Base-by-base conservation (phyloP, 2,888 invertebrate genomes). In the Macrophya alboannulata region DNA sequence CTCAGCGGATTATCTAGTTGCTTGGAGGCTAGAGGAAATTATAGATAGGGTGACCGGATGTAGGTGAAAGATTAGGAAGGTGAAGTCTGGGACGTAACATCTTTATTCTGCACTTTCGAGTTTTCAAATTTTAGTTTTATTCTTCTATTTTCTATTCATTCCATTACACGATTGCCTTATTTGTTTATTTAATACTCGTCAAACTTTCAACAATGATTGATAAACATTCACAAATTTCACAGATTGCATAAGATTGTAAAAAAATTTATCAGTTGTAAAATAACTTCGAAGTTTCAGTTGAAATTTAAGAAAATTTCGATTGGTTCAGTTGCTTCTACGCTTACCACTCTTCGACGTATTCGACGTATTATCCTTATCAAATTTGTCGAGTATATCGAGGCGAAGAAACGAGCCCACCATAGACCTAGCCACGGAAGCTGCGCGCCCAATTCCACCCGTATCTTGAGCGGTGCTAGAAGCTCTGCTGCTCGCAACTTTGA, bases 401-500 rank as follows among this genome's bases (percentile, higher is more conserved):
- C 91, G 89, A n/a, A 92, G 88, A 86, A 92, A 92, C 0, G 92
- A 93, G 76, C 92, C 92, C 48, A 91, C 91, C 40, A 90, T 89
- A 21, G 92, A 92, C 51, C 91, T 90, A 17, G 91, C 91, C 1
- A 89, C 89, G 0, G 92, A 92, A 0, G 90, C 89, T 8, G 89
- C 90, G 74, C 92, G 87, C 1, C 88, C 90, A 37, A 90, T 87
- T n/a, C 89, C 89, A 25, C 89, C 91, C 48, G 87, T 87, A 17
- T 48, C 79, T 45, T n/a, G 43, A 51, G 68, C 85, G n/a, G 85
- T 65, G 40, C 81, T 89, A 10, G 89, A 87, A 40, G n/a, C n/a
- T 43, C 89, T 90, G 77, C 88, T 90, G 79, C 89, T 90, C 85
- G 90, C 85, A 4, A 92, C 90, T 89, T 91, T 92, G 6, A 97